These are phyloP conservation scores for Carcharodon carcharias DNA, from an alignment of 2,797 vertebrate species.

Conservation along the genomic window DNA sequence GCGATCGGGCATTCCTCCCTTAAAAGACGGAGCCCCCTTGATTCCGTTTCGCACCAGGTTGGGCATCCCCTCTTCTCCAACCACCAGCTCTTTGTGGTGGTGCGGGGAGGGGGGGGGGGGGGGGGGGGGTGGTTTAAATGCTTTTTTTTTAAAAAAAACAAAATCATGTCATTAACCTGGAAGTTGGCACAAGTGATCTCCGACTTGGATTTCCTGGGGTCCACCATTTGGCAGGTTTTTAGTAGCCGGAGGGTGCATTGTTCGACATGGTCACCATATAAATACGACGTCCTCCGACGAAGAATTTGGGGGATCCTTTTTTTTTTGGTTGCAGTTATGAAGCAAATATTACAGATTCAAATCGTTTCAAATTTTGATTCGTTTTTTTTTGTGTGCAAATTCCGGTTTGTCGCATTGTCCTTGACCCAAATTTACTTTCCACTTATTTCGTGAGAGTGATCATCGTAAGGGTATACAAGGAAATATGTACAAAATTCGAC, in stretches of 20 bases:
- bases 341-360: neutral
- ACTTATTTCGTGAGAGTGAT: neutral
- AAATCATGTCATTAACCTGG: neutral
- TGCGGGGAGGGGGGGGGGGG: too few species aligned
- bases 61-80: neutral
- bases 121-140: neutral
- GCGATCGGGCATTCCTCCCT: neutral
- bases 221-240: neutral
- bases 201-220: neutral
- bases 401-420: neutral
- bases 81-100: neutral
- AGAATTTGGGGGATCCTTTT: neutral
- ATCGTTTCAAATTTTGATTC: neutral
- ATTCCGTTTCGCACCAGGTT: neutral
- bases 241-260: neutral
- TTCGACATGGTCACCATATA: neutral
- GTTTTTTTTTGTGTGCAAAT: neutral
- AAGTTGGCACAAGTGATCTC: conserved; percentile 1
- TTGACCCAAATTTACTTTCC: conserved; percentile 29
- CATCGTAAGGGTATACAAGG: neutral
- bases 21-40: neutral
- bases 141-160: neutral
- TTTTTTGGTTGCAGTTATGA: neutral
- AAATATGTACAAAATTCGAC: neutral
- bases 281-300: neutral